Evolutionary conservation across 2,888 invertebrate species (phyloP).

Genomic region (Gnatocerus cornutus): DNA sequence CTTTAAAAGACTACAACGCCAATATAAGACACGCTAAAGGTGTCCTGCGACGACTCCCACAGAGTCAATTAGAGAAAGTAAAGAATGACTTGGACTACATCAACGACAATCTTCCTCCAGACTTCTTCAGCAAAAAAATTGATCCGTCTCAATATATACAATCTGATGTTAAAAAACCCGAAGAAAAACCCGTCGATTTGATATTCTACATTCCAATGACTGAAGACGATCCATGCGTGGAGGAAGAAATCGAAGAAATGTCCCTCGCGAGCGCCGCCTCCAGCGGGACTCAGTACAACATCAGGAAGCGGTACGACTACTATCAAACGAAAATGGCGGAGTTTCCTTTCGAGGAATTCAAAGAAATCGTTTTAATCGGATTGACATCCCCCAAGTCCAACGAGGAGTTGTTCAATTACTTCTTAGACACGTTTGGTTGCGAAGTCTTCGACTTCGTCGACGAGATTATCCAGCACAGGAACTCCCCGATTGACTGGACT

Average conservation of each 20-base stretch:
- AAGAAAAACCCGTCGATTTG: constrained; percentile 41
- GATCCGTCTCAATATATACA: neutral
- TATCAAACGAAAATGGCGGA: constrained; percentile 59
- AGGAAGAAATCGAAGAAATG: constrained; percentile 52
- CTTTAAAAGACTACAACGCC: constrained; percentile 23
- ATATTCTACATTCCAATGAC: constrained; percentile 61
- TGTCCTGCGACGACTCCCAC: constrained; percentile 39
- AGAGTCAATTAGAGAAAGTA: constrained; percentile 31
- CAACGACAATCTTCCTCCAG: constrained; percentile 54
- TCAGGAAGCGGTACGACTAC: constrained; percentile 60
- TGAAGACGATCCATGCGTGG: constrained; percentile 59
- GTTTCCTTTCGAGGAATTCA: constrained; percentile 62
- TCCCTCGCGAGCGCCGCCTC: constrained; percentile 55
- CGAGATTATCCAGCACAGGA: constrained; percentile 65
- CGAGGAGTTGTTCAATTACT: constrained; percentile 83
- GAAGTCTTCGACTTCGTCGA: constrained; percentile 73
- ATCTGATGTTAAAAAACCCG: constrained; percentile 30
- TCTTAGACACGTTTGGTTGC: constrained; percentile 93
- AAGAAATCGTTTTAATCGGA: constrained; percentile 57
- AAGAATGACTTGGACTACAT: constrained; percentile 55
- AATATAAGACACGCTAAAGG: constrained; percentile 22
- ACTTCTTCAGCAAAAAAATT: constrained; percentile 43
- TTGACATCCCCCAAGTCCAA: constrained; percentile 62
- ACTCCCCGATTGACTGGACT: constrained; percentile 59
- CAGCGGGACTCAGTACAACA: constrained; percentile 49